phyloP scores from a whole-genome alignment of 2,888 invertebrate genomes.

The Norana najaformis region DNA sequence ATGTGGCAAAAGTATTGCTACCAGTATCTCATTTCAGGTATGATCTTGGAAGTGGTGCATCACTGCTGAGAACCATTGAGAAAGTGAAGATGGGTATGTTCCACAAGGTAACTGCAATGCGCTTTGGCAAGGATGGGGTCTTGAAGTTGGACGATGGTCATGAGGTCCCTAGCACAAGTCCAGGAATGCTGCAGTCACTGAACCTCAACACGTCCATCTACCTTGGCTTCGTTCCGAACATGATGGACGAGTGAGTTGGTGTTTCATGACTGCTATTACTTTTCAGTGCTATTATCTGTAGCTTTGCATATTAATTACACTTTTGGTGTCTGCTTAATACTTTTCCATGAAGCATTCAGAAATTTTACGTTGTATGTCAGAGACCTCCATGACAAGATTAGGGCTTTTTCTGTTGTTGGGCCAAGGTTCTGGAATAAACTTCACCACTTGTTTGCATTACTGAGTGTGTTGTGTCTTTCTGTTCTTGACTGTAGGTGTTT shows the following conservation, averaged over 20 bases:
- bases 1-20: neutral
- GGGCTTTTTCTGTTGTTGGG: neutral
- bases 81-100: constrained; percentile 29
- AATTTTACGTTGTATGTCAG: too few relatives aligned
- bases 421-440: too few relatives aligned
- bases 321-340: too few relatives aligned
- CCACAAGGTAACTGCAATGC: constrained; percentile 30
- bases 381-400: too few relatives aligned
- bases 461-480: too few relatives aligned
- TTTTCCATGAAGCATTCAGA: too few relatives aligned
- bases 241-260: constrained; percentile 24
- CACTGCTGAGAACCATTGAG: constrained; percentile 27
- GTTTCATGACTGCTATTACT: neutral
- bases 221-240: constrained; percentile 33
- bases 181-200: constrained; percentile 27
- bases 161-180: constrained; percentile 32
- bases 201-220: constrained; percentile 31
- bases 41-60: constrained; percentile 38
- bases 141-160: constrained; percentile 33
- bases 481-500: too few relatives aligned
- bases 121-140: constrained; percentile 34
- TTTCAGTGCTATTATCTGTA: too few relatives aligned
- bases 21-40: constrained; percentile 16
- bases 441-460: too few relatives aligned
- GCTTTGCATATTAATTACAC: too few relatives aligned